Evolutionary conservation across 2,888 invertebrate genomes (phyloP).

Genomic region (Parascotia fuliginaria): DNA sequence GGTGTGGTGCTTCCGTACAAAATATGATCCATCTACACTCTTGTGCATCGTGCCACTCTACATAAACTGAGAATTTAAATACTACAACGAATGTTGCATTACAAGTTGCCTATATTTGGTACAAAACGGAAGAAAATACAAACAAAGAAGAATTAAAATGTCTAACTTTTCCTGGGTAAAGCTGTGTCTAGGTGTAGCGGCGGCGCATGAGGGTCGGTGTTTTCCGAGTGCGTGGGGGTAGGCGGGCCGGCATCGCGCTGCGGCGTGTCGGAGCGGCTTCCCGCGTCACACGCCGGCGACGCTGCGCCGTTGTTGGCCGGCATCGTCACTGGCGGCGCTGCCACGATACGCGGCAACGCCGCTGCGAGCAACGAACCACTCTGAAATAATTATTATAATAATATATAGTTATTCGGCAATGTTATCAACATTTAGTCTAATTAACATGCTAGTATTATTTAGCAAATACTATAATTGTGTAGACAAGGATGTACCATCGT

Average conservation of each 20-base stretch:
- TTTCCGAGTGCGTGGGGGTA: constrained; percentile 81
- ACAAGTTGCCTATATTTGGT: no score
- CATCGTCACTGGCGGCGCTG: constrained; percentile 63
- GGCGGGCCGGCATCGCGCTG: constrained; percentile 80
- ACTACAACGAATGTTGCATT: no score
- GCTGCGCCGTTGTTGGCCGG: constrained; percentile 65
- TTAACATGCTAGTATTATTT: no score
- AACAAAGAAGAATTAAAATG: background rate
- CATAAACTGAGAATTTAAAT: no score
- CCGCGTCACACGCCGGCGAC: constrained; percentile 51
- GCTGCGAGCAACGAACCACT: constrained; percentile 88
- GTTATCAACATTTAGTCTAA: no score
- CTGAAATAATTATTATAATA: constrained; percentile 41
- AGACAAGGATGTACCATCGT: no score
- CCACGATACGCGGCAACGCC: constrained; percentile 88
- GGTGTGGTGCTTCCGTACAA: no score
- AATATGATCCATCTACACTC: no score
- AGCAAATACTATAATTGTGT: no score
- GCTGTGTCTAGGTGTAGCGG: constrained; percentile 83
- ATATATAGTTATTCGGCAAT: no score
- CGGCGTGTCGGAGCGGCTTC: constrained; percentile 67
- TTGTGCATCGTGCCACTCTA: no score
- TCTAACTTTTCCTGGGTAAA: constrained; percentile 80
- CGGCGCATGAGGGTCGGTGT: constrained; percentile 76
- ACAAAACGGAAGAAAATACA: no score